Base-by-base conservation (phyloP, 2,888 invertebrate genomes). In the Dyspetes luteomarginatus region DNA sequence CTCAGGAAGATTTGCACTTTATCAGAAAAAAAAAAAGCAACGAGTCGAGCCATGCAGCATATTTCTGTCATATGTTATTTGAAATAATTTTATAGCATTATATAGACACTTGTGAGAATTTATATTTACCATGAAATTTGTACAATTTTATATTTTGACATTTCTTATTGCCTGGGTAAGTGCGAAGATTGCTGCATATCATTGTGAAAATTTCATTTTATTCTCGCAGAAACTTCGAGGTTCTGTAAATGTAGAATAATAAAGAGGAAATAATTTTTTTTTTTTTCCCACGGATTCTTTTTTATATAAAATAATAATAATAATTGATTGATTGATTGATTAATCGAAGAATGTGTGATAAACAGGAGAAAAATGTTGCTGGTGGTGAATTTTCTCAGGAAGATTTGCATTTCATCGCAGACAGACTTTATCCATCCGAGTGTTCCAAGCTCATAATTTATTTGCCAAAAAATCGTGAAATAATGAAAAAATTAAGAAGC, bases 61-160 rank as follows among this genome's bases (percentile, higher is more conserved):
- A 5, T 5, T 36, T 9, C 5, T 36, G 36, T 36, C 36, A 36
- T n/a, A n/a, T n/a, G 15, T 68, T 28, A 36, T n/a, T 62, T 12
- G 26, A 45, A 36, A 60, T 68, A 45, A 43, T 67, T 71, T 77
- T 78, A 50, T 67, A 45, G 43, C n/a, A 19, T 17, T 60, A 50
- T 43, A 67, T 73, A 71, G 15, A 55, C 19, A 67, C 17, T 4
- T 36, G 72, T 76, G 67, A 65, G 36, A 12, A 43, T 36, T 60
- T 73, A 72, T 71, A 71, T 80, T 69, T 72, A 71, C 30, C 30
- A 83, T 82, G 80, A 80, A 76, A 83, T 65, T 82, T 82, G 60
- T 82, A 78, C 50, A 24, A 65, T 41, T 83, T 82, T 82, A 75
- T 50, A 48, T 82, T 72, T 78, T 82, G 68, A 82, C 78, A 48